Evolutionary conservation across 2,888 invertebrate genomes (phyloP), one percentile per base, ranked within the genome.

Genomic region (Panorpa germanica): DNA sequence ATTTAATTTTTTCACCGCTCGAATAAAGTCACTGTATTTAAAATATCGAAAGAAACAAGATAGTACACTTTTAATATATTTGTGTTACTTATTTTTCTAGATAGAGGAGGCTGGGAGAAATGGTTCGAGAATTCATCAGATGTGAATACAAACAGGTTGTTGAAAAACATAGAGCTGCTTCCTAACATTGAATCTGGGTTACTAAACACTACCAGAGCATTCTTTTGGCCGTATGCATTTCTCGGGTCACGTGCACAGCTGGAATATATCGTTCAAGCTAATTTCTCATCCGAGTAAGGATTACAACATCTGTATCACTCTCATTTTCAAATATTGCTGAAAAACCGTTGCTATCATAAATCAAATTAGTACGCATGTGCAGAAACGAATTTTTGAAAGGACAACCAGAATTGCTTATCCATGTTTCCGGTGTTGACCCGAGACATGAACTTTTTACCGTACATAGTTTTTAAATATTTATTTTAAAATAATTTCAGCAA

Each of bases 191-290:
- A 65, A 39, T 61, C 69, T 8, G 82, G 81, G 2, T 62, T 83
- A 4, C 63, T 61, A 28, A 78, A 80, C 45, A 72, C 72, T 0
- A 76, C 77, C 0, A 65, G 65, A 39, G 73, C 76, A 4, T 76
- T 73, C 44, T 76, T 78, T 43, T 75, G 75, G 70, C 70, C 74
- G 1, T 77, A 80, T 42, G 75, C 81, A 0, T 80, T 78, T 44
- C 51, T 82, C 2, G 77, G 76, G 7, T 80, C 81, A 0, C 55
- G 57, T 39, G 63, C 70, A n/a, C 67, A 74, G 41, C 53, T 82
- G 9, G 69, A 74, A 42, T 78, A 73, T 44, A 61, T 77, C 29
- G 65, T 77, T 1, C 69, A 71, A 45, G 65, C 73, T 0, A 78
- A 80, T 46, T 78, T 65, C 49, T 61, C 73, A 1, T 56, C 61